Percentiles rank a stretch among this genome's conserved stretches.
Evolutionary conservation across 2,888 invertebrate species (phyloP).

Genomic region (Phengaris arion): DNA sequence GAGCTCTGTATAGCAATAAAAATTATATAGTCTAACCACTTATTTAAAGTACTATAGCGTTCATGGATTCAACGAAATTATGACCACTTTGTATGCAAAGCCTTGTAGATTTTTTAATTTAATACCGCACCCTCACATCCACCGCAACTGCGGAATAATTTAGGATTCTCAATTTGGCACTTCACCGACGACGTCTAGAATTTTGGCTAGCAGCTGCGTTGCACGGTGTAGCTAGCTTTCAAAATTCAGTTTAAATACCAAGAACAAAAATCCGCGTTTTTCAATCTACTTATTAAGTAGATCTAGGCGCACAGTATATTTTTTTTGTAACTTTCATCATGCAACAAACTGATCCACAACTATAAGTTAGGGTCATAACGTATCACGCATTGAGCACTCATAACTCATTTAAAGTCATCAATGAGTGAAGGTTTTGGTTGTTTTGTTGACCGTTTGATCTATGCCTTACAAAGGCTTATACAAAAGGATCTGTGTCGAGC

Average conservation of each 20-base stretch:
- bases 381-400: too few relatives aligned
- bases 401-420: too few relatives aligned
- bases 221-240: neutral
- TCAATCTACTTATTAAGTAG: too few relatives aligned
- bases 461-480: too few relatives aligned
- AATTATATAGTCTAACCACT: slow-evolving; percentile 47
- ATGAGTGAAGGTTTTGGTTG: too few relatives aligned
- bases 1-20: slow-evolving; percentile 58
- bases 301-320: too few relatives aligned
- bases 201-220: slow-evolving; percentile 26
- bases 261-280: too few relatives aligned
- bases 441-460: too few relatives aligned
- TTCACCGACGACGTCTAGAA: slow-evolving; percentile 28
- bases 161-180: slow-evolving; percentile 41
- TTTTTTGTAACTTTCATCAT: too few relatives aligned
- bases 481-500: too few relatives aligned
- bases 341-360: too few relatives aligned
- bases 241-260: neutral
- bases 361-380: too few relatives aligned
- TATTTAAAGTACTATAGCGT: slow-evolving; percentile 56
- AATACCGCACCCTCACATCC: slow-evolving; percentile 43
- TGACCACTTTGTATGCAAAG: slow-evolving; percentile 46
- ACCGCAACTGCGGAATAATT: slow-evolving; percentile 50
- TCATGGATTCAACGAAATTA: slow-evolving; percentile 62
- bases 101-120: slow-evolving; percentile 43